phyloP scores from a whole-genome alignment of 2,888 invertebrate species.

The Stenchaetothrips biformis region DNA sequence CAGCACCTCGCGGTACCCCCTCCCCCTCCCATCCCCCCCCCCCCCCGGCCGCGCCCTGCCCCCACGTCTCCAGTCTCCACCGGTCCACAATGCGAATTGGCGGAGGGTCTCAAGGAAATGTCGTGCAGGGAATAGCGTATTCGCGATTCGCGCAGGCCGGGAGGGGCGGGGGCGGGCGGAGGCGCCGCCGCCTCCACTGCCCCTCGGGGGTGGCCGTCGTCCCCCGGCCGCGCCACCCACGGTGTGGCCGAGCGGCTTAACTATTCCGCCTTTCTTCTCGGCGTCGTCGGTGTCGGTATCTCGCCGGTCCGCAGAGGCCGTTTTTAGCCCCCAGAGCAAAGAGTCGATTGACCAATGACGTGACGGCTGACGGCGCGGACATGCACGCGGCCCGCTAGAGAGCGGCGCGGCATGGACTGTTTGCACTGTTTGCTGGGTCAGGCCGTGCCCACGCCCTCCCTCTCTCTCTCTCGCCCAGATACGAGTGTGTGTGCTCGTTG shows the following conservation, averaged over 20 bases:
- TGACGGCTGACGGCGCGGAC: no score
- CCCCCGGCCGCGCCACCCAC: not conserved
- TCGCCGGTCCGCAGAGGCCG: no score
- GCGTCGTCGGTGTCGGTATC: no score
- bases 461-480: not conserved
- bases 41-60: not conserved
- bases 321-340: no score
- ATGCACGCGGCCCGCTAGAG: no score
- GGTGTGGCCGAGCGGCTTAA: no score
- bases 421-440: not conserved
- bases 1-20: not conserved
- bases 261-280: no score
- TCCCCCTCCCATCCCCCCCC: not conserved
- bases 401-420: not conserved
- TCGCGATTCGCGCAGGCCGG: not conserved
- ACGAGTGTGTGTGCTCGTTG: not conserved
- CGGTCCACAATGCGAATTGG: not conserved
- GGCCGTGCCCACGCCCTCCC: not conserved
- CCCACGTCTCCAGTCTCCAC: not conserved
- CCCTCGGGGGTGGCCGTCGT: not conserved
- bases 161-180: not conserved
- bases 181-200: not conserved
- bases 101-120: not conserved
- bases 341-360: no score
- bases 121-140: not conserved